Conservation (phyloP, 2,797 vertebrate species). For the Pelodytes ibericus region DNA sequence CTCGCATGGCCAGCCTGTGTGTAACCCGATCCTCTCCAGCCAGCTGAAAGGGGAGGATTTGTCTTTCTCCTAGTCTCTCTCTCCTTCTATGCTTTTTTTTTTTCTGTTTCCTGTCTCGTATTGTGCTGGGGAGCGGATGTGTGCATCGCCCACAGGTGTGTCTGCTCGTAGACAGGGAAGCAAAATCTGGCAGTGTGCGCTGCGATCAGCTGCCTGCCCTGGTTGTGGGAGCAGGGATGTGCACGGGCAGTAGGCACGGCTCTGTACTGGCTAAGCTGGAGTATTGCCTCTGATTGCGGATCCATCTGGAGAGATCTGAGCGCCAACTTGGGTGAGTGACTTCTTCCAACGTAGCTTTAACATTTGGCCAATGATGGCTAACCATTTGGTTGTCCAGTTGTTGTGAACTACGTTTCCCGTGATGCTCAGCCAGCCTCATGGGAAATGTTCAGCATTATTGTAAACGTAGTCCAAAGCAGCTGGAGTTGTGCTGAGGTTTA, state of each 20-base stretch:
- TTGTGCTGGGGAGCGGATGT: slow-evolving; percentile 68
- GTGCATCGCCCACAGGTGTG: slow-evolving; percentile 72
- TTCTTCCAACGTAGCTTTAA: background rate
- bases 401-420: no score
- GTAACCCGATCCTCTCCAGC: slow-evolving; percentile 45
- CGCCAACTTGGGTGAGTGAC: slow-evolving; percentile 7
- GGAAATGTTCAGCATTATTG: no score
- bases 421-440: no score
- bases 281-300: background rate
- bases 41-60: slow-evolving; percentile 20
- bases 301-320: background rate
- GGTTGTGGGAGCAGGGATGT: background rate
- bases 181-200: slow-evolving; percentile 9
- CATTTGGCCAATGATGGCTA: no score
- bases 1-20: slow-evolving; percentile 15
- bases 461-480: no score
- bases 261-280: background rate
- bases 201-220: background rate
- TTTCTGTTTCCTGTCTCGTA: slow-evolving; percentile 67
- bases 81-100: slow-evolving; percentile 53
- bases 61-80: slow-evolving; percentile 34
- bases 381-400: no score
- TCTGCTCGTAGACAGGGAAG: slow-evolving; percentile 45
- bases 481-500: no score
- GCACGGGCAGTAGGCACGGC: background rate